Evolutionary conservation across 1,140 invertebrate species (phyloP).

Genomic region (Diabrotica virgifera): DNA sequence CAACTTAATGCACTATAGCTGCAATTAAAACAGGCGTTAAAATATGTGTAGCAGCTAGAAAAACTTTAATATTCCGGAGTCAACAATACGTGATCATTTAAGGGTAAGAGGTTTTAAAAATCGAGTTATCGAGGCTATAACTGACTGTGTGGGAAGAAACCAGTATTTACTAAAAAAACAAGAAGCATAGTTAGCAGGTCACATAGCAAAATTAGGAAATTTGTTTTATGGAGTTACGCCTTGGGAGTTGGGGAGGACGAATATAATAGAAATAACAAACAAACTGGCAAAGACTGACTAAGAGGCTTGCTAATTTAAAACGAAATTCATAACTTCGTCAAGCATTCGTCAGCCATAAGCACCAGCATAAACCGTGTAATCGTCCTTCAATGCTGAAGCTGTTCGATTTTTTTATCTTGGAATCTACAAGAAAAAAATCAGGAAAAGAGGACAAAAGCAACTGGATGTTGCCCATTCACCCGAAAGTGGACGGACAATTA

Average conservation of each 20-base stretch:
- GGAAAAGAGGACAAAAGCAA: too few species aligned
- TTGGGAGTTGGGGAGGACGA: neutral
- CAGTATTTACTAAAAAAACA: slow-evolving; percentile 6
- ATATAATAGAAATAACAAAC: neutral
- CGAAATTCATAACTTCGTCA: neutral
- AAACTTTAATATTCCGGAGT: neutral
- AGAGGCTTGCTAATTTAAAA: slow-evolving; percentile 1
- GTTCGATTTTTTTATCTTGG: too few species aligned
- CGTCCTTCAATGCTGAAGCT: too few species aligned
- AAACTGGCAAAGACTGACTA: neutral
- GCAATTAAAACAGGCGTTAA: slow-evolving; percentile 10
- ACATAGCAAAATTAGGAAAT: slow-evolving; percentile 16
- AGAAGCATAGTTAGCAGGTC: slow-evolving; percentile 9
- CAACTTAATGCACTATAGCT: slow-evolving; percentile 12
- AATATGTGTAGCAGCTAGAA: neutral
- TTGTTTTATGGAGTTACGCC: slow-evolving; percentile 16
- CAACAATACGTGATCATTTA: neutral
- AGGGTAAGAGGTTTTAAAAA: neutral
- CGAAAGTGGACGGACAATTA: too few species aligned
- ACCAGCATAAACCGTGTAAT: too few species aligned
- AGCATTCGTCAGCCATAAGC: neutral
- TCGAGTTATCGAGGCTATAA: neutral
- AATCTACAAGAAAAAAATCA: too few species aligned
- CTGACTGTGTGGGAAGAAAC: neutral
- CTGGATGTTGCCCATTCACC: too few species aligned